These are phyloP conservation scores for Syritta pipiens DNA, from an alignment of 2,888 invertebrate genomes.

Conservation along the genomic window DNA sequence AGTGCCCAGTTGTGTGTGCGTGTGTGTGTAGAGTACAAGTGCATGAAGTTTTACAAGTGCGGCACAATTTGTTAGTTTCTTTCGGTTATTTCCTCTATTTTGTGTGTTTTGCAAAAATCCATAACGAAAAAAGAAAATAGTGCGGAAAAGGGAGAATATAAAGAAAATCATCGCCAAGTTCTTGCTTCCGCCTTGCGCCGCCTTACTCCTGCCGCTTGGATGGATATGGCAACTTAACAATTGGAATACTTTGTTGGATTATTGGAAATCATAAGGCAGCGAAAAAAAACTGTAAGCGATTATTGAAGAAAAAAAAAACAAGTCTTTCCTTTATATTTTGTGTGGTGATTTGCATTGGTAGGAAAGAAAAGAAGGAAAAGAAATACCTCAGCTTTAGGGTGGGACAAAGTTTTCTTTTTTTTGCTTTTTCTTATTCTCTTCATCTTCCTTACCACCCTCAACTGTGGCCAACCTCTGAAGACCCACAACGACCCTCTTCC, in stretches of 20 bases:
- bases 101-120: constrained; percentile 57
- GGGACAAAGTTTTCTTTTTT: constrained; percentile 54
- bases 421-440: constrained; percentile 49
- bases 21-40: constrained; percentile 49
- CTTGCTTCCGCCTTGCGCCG: constrained; percentile 45
- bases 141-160: constrained; percentile 3
- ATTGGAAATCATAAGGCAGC: constrained; percentile 39
- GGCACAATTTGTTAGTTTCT: constrained; percentile 48
- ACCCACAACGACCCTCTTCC: constrained; percentile 4
- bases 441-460: constrained; percentile 23
- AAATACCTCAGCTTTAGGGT: constrained; percentile 45
- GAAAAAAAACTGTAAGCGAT: constrained; percentile 43
- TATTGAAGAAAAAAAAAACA: constrained; percentile 6
- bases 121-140: constrained; percentile 43
- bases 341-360: constrained; percentile 16
- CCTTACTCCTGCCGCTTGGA: constrained; percentile 24
- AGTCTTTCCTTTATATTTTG: not conserved
- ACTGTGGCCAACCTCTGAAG: not conserved
- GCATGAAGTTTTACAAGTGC: constrained; percentile 69
- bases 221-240: constrained; percentile 45
- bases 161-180: constrained; percentile 20
- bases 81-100: not conserved
- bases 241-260: constrained; percentile 62
- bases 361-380: constrained; percentile 20
- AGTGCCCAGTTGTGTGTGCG: constrained; percentile 22